Percentiles rank a stretch among this genome's conserved stretches.
Evolutionary conservation across 2,888 invertebrate genomes (phyloP).

Genomic region (Zootermopsis nevadensis): DNA sequence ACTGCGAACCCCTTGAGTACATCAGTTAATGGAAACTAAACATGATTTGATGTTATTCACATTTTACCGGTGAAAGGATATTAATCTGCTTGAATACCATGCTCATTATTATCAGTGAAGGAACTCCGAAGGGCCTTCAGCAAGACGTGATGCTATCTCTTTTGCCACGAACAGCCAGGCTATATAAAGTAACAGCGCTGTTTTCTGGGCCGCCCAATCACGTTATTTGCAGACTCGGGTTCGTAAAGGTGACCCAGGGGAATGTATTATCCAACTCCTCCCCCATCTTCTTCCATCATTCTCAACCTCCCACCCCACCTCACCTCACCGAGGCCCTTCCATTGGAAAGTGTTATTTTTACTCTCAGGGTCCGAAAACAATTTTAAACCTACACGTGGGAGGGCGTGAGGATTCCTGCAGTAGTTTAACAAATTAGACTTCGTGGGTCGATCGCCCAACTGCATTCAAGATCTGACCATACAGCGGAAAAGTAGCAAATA

Average conservation of each 20-base stretch:
- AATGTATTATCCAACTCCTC: neutral
- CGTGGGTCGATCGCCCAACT: neutral
- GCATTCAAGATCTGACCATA: too few species aligned
- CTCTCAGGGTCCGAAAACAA: neutral
- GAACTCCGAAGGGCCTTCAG: too few species aligned
- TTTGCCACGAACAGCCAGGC: neutral
- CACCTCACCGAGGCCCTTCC: too few species aligned
- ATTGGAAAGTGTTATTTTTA: neutral
- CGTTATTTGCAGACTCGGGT: slow-evolving; percentile 21
- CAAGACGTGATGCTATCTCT: neutral
- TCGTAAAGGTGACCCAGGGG: slow-evolving; percentile 31
- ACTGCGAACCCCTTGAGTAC: too few species aligned
- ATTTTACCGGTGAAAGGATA: too few species aligned
- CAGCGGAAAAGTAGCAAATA: too few species aligned
- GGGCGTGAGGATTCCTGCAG: neutral
- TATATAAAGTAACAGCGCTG: slow-evolving; percentile 1
- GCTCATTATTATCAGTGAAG: too few species aligned
- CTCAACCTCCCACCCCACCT: neutral
- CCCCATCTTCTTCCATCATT: neutral
- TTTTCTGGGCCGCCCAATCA: slow-evolving; percentile 16
- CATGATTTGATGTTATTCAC: too few species aligned
- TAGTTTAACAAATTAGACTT: neutral
- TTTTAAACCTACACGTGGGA: neutral
- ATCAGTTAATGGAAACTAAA: too few species aligned
- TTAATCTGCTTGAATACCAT: too few species aligned